Conservation (phyloP, 2,113 vertebrate genomes). For the Anarhynchus alexandrinus region DNA sequence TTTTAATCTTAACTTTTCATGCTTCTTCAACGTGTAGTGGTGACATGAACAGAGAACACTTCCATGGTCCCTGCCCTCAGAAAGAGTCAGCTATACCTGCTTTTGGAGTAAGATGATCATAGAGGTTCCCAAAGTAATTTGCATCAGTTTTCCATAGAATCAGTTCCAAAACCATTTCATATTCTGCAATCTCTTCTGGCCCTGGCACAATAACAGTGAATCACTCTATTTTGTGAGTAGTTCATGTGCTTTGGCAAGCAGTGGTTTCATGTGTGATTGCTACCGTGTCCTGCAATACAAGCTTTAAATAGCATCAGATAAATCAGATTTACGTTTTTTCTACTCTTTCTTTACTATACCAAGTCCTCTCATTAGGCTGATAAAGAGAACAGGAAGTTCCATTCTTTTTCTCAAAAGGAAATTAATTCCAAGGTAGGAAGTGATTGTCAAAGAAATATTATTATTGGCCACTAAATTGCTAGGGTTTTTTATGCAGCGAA, state of each 20-base stretch:
- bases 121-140: not conserved
- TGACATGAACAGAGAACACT: not conserved
- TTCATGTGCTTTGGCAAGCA: not conserved
- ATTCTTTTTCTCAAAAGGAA: not conserved
- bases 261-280: not conserved
- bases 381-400: not conserved
- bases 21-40: not conserved
- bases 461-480: not conserved
- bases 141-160: not conserved
- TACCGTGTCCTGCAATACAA: not conserved
- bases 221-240: not conserved
- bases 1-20: not conserved
- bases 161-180: not conserved
- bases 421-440: not conserved
- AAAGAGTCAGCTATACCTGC: not conserved
- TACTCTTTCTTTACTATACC: not conserved
- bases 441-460: not conserved
- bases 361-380: not conserved
- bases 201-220: not conserved
- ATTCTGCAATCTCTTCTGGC: not conserved
- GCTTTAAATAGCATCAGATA: not conserved
- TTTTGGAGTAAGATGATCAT: not conserved
- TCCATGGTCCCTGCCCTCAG: not conserved
- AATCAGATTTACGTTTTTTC: not conserved
- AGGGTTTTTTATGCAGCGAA: not conserved